A percentile compares a stretch with the other conserved stretches of the same genome.
phyloP scores from a whole-genome alignment of 2,888 invertebrate species.

The Dicranocentrus wangi region DNA sequence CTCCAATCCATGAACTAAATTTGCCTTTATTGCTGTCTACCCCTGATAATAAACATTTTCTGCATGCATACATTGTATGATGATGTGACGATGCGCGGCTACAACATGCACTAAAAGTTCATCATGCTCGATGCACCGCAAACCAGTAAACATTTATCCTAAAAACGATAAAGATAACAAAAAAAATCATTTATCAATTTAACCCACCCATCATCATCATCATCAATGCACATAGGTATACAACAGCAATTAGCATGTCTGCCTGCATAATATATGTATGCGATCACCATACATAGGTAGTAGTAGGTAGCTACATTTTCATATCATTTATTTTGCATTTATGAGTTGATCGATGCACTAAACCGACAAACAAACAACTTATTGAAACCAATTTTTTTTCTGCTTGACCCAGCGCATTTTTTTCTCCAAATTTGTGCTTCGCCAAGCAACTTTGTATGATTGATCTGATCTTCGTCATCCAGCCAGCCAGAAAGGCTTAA shows the following conservation, averaged over 20 bases:
- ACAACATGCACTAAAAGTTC: no score
- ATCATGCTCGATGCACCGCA: not conserved
- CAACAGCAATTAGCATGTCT: not conserved
- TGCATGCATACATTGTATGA: conserved; percentile 11
- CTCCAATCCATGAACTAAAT: not conserved
- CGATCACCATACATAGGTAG: not conserved
- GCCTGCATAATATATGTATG: not conserved
- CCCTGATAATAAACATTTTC: not conserved
- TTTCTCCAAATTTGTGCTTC: conserved; percentile 36
- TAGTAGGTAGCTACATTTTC: no score
- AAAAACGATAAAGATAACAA: not conserved
- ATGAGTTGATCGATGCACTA: not conserved
- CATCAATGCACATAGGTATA: conserved; percentile 8
- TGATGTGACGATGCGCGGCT: no score
- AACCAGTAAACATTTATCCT: conserved; percentile 6
- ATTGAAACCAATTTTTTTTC: not conserved
- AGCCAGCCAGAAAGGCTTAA: not conserved
- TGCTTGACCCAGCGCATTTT: conserved; percentile 44
- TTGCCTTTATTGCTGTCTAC: conserved; percentile 1
- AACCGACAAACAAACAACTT: conserved; percentile 10
- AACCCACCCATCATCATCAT: not conserved
- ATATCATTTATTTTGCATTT: conserved; percentile 5
- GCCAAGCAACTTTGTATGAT: conserved; percentile 50
- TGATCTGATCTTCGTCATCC: conserved; percentile 11
- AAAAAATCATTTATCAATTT: not conserved